These are phyloP conservation scores for Diarsia brunnea DNA, from an alignment of 2,888 invertebrate species.

Conservation along the genomic window DNA sequence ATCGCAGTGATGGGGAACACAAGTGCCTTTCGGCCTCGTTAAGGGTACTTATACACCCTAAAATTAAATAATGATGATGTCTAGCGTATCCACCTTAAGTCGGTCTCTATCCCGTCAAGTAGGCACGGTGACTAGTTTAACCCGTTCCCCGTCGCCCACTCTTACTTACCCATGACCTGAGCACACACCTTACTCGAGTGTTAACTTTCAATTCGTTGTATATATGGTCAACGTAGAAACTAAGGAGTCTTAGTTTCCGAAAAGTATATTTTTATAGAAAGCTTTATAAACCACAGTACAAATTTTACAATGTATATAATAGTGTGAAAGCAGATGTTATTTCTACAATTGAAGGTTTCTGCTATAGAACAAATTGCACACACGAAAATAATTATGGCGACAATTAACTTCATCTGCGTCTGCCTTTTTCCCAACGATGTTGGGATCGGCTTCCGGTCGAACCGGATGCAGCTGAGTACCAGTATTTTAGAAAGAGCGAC, in stretches of 20 bases:
- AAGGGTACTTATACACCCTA: no score
- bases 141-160: constrained; percentile 48
- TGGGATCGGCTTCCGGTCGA: not conserved
- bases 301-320: not conserved
- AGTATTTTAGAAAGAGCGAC: not conserved
- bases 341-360: not conserved
- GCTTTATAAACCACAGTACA: not conserved
- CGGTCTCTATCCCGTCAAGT: constrained; percentile 40
- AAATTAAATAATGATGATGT: no score
- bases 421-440: not conserved
- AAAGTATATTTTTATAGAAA: not conserved
- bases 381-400: not conserved
- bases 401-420: not conserved
- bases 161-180: constrained; percentile 22
- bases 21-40: no score
- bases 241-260: not conserved
- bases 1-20: no score
- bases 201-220: not conserved
- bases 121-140: constrained; percentile 46
- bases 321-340: not conserved
- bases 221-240: not conserved
- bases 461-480: not conserved
- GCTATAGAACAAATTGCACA: not conserved
- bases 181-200: constrained; percentile 12
- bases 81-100: not conserved